These are phyloP conservation scores for Equus przewalskii DNA, from an alignment of 2,113 vertebrate genomes.

Conservation along the genomic window DNA sequence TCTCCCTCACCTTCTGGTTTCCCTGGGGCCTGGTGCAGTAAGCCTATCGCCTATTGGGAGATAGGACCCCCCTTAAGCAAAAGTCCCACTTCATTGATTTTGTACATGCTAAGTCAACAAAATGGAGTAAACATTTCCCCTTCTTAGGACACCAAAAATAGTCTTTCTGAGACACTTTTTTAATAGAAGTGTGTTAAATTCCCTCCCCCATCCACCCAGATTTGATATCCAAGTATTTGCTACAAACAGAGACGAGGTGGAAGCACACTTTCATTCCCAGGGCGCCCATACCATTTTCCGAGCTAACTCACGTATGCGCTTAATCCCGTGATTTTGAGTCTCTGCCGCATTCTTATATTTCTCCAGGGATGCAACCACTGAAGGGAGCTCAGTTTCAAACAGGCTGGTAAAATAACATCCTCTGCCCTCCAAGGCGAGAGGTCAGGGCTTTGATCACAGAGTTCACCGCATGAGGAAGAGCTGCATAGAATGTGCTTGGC, in stretches of 20 bases:
- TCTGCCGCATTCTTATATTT: background rate
- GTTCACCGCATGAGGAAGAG: background rate
- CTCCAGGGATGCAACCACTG: constrained; percentile 24
- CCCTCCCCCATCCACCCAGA: fast-evolving
- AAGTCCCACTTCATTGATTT: background rate
- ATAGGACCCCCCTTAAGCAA: background rate
- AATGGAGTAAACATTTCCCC: background rate
- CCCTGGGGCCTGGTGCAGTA: fast-evolving
- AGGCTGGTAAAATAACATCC: constrained; percentile 70
- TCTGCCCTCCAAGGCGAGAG: background rate
- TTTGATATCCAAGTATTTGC: background rate
- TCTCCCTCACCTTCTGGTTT: background rate
- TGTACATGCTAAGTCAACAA: background rate
- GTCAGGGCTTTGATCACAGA: constrained; percentile 19
- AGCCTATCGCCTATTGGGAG: background rate
- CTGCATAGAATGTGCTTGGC: background rate
- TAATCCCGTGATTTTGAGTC: background rate
- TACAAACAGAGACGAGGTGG: background rate
- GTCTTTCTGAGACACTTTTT: background rate
- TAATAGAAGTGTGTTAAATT: background rate
- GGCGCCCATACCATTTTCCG: background rate
- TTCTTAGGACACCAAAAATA: background rate
- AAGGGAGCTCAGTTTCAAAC: constrained; percentile 58
- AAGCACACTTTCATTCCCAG: background rate
- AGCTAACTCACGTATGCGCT: background rate